These are phyloP conservation scores for Isichthys henryi DNA, from an alignment of 2,113 vertebrate species.

Conservation along the genomic window DNA sequence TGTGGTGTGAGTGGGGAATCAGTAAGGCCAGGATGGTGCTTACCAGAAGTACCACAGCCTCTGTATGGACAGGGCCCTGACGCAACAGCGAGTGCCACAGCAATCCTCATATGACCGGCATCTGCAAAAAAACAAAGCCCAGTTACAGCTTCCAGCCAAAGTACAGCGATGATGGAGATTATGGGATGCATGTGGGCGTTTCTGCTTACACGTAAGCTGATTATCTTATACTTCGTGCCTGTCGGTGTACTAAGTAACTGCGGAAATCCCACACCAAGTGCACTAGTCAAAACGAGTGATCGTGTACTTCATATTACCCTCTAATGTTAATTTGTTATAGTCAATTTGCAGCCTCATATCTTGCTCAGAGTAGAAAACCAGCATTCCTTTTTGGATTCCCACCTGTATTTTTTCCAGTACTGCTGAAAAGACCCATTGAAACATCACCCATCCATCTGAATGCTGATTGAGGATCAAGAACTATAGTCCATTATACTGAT, in stretches of 20 bases:
- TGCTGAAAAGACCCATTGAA: not conserved
- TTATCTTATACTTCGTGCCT: not conserved
- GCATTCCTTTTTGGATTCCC: not conserved
- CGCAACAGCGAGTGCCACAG: conserved; percentile 91
- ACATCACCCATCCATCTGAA: not conserved
- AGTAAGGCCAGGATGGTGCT: conserved; percentile 28
- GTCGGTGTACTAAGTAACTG: not conserved
- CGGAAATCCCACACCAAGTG: not conserved
- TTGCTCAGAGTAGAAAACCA: not conserved
- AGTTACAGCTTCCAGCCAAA: not conserved
- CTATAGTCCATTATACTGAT: not conserved
- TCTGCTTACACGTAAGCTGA: not conserved
- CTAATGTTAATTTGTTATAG: not conserved
- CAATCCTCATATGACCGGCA: conserved; percentile 96
- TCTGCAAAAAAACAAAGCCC: conserved; percentile 52
- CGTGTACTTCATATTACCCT: not conserved
- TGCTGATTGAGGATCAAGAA: not conserved
- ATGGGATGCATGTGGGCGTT: not conserved
- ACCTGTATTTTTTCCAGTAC: not conserved
- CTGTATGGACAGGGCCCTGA: conserved; percentile 88
- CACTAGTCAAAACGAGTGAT: not conserved
- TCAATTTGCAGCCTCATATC: not conserved
- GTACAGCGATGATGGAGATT: not conserved
- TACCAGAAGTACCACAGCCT: conserved; percentile 98
- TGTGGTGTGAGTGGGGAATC: not conserved